Conservation (phyloP, 2,797 vertebrate species). For the Syngnathus acus region DNA sequence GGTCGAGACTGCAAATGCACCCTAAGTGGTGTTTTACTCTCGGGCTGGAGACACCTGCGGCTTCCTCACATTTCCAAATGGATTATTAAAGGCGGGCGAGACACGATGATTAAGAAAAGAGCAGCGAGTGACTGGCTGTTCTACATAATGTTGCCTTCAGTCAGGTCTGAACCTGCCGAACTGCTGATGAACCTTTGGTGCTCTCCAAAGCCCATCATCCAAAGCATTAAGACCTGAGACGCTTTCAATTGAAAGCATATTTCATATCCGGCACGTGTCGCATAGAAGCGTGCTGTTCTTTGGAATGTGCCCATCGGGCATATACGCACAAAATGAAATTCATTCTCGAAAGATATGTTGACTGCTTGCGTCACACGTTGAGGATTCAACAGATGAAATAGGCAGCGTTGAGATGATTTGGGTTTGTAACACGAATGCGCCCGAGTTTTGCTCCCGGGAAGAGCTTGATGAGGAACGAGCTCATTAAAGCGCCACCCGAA, state of each 20-base stretch:
- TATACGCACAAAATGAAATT: not conserved
- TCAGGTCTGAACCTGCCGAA: conserved; percentile 19
- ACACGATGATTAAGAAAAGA: conserved; percentile 7
- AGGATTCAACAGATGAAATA: not conserved
- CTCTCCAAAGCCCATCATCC: not conserved
- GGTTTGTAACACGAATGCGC: not conserved
- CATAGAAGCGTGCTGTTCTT: not conserved
- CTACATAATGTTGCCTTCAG: conserved; percentile 14
- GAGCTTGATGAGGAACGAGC: conserved; percentile 4
- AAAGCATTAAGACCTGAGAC: not conserved
- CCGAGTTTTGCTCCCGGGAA: conserved; percentile 6
- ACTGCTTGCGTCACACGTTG: not conserved
- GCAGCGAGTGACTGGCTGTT: conserved; percentile 2
- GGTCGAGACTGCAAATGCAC: conserved; percentile 9
- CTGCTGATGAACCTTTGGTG: conserved; percentile 14
- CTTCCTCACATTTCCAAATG: conserved; percentile 12
- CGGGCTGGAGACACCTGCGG: conserved; percentile 12
- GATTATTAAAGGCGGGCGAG: conserved; percentile 11
- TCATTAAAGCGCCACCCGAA: conserved; percentile 5
- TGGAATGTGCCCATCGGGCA: not conserved
- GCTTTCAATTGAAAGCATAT: conserved; percentile 1
- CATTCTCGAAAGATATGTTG: not conserved
- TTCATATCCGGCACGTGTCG: not conserved
- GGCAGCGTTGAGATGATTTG: not conserved
- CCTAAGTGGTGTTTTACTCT: conserved; percentile 11